phyloP scores from a whole-genome alignment of 2,888 invertebrate species.

The Luperina testacea region DNA sequence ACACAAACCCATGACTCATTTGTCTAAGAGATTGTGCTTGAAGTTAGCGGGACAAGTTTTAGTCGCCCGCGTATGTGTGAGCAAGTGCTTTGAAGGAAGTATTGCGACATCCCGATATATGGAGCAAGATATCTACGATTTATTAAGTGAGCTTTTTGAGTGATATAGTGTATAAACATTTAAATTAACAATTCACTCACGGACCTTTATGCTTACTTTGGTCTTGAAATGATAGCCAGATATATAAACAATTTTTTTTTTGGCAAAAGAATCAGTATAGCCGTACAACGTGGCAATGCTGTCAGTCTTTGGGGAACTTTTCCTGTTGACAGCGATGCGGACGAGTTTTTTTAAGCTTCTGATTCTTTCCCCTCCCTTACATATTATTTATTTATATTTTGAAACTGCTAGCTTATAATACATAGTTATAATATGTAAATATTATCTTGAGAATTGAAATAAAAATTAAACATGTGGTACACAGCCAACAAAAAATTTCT shows the following conservation, averaged over 20 bases:
- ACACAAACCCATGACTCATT: slow-evolving; percentile 48
- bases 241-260: not conserved
- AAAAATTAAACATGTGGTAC: not conserved
- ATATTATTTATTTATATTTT: not conserved
- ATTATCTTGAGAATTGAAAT: not conserved
- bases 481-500: too few relatives aligned
- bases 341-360: too few relatives aligned
- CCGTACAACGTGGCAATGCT: too few relatives aligned
- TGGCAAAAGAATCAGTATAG: not conserved
- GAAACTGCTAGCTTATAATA: not conserved
- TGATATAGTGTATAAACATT: not conserved
- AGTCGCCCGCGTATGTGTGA: slow-evolving; percentile 51
- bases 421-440: not conserved
- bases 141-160: slow-evolving; percentile 11
- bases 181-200: not conserved
- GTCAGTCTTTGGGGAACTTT: not conserved
- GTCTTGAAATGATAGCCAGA: not conserved
- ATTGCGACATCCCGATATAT: slow-evolving; percentile 42
- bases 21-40: slow-evolving; percentile 54
- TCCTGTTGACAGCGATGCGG: not conserved
- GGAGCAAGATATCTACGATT: slow-evolving; percentile 49
- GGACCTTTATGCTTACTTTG: too few relatives aligned
- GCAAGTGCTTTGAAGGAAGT: slow-evolving; percentile 55
- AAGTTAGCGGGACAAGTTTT: slow-evolving; percentile 57
- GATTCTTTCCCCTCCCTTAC: not conserved